Evolutionary conservation across 2,113 vertebrate species (phyloP), one percentile per base, ranked within the genome.

Genomic region (Bambusicola thoracicus): DNA sequence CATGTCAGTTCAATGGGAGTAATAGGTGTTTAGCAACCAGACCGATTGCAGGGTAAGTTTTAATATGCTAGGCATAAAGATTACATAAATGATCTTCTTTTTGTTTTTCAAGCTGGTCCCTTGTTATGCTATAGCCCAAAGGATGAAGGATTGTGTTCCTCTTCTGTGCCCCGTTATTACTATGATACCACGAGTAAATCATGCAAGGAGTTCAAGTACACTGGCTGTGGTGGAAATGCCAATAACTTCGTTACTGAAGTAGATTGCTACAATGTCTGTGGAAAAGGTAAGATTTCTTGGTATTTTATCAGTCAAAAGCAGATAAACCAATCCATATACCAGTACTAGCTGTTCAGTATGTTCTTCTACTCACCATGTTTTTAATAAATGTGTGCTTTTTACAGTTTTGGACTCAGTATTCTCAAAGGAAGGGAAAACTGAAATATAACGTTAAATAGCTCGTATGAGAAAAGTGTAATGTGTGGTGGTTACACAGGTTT

Each of bases 201-300:
- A 24, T 99, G 99, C 56, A 97, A 98, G 85, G 83, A 98, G 93
- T 99, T 99, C 81, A 90, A 41, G 29, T 99, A 99, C 16, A 98
- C 98, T 0, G 99, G 99, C 89, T 99, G 99, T 27, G 99, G 99
- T 19, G 99, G 99, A 41, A 99, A 98, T 94, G 97, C 97, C 88
- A 99, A 99, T 95, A 99, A 99, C 96, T 99, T 99, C 3, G 91
- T 98, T 84, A 98, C 94, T 8, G 95, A 94, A 78, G 85, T 76
- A 4, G 97, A 92, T 74, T 99, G 99, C 93, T 94, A 95, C 77
- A 97, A 94, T 1, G 97, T 98, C 87, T 99, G 99, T 78, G 43
- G 61, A 36, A 98, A 97, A 98, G 98, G 98, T 98, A 97, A 82
- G 96, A 1, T 34, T 32, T 41, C 27, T 67, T 66, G 32, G 1